These are phyloP conservation scores for Tethya wilhelma DNA, from an alignment of 37 sponge, comb jelly and placozoan genomes.

Conservation along the genomic window DNA sequence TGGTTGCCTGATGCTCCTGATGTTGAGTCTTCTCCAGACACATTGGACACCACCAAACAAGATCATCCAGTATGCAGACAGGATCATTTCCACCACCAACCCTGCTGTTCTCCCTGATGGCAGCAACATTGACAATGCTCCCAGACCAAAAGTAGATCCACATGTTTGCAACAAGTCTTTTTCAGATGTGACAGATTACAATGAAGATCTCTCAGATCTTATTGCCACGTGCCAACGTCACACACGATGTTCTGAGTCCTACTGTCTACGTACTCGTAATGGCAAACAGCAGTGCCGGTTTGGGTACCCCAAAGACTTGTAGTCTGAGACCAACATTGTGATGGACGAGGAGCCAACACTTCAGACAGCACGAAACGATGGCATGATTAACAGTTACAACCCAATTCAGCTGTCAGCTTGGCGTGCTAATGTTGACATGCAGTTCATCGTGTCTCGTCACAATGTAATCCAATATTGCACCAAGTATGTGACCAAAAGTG, in stretches of 20 bases:
- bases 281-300: slow-evolving; percentile 38
- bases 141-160: not conserved
- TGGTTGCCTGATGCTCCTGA: slow-evolving; percentile 48
- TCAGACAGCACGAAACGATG: slow-evolving; percentile 11
- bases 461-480: slow-evolving; percentile 21
- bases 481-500: slow-evolving; percentile 42
- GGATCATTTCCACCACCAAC: not conserved
- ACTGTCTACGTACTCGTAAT: slow-evolving; percentile 10
- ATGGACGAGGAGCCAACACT: not conserved
- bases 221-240: slow-evolving; percentile 51
- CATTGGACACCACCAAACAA: not conserved
- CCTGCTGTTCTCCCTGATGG: no score
- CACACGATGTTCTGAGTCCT: slow-evolving; percentile 43
- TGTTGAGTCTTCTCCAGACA: slow-evolving; percentile 26
- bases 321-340: not conserved
- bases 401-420: slow-evolving; percentile 39
- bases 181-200: no score
- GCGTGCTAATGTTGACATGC: slow-evolving; percentile 61
- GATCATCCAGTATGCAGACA: slow-evolving; percentile 32
- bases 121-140: no score
- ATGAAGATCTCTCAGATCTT: no score
- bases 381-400: slow-evolving; percentile 23
- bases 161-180: slow-evolving; percentile 24
- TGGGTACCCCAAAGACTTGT: slow-evolving; percentile 35
- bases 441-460: slow-evolving; percentile 45